These are phyloP conservation scores for Phrynocephalus vlangalii DNA, from an alignment of 2,797 vertebrate genomes.

Conservation along the genomic window DNA sequence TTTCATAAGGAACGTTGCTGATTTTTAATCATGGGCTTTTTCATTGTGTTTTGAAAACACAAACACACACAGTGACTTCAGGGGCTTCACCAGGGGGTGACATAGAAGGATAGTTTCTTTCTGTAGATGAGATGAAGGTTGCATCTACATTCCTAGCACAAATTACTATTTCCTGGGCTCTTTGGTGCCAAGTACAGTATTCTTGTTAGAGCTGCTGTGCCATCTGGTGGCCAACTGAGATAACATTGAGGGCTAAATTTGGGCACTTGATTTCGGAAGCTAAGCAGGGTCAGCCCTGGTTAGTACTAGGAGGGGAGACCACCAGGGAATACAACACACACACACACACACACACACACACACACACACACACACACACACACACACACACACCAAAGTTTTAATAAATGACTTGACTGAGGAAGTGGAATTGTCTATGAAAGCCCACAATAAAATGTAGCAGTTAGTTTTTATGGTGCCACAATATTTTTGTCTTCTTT, in stretches of 20 bases:
- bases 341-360: too few relatives aligned
- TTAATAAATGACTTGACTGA: too few relatives aligned
- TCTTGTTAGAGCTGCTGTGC: fast-evolving
- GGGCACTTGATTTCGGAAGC: neutral
- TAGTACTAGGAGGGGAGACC: too few relatives aligned
- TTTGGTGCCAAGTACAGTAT: fast-evolving
- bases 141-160: neutral
- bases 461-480: too few relatives aligned
- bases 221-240: neutral
- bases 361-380: too few relatives aligned
- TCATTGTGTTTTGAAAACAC: neutral
- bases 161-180: neutral
- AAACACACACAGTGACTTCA: neutral
- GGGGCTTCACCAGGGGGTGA: neutral
- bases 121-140: neutral
- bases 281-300: too few relatives aligned
- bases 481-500: too few relatives aligned
- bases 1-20: neutral
- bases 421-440: too few relatives aligned
- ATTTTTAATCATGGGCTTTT: neutral
- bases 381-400: too few relatives aligned
- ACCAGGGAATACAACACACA: too few relatives aligned
- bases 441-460: too few relatives aligned
- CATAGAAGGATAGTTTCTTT: neutral
- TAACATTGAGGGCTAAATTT: neutral